phyloP scores from a whole-genome alignment of 2,888 invertebrate species.

The Alloplasta piceator region DNA sequence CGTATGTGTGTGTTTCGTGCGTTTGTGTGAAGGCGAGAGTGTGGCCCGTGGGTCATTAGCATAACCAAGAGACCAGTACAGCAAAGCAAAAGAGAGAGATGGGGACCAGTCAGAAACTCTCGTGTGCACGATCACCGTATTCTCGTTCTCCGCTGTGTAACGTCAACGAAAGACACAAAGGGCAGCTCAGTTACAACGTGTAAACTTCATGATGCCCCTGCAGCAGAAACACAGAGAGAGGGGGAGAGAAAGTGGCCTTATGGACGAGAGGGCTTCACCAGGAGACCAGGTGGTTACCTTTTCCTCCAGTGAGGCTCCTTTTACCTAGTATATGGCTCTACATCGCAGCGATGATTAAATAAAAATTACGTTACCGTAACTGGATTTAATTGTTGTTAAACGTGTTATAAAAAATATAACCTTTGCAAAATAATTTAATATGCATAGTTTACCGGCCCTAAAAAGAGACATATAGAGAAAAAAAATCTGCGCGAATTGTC shows the following conservation, averaged over 20 bases:
- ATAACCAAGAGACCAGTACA: slow-evolving; percentile 74
- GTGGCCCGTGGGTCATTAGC: slow-evolving; percentile 75
- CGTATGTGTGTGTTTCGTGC: neutral
- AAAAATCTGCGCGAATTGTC: no score
- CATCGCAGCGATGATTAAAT: slow-evolving; percentile 41
- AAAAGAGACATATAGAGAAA: no score
- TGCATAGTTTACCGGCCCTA: no score
- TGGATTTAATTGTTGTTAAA: no score
- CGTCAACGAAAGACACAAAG: slow-evolving; percentile 61
- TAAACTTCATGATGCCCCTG: slow-evolving; percentile 52
- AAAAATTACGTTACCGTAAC: slow-evolving; percentile 1
- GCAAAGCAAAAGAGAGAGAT: slow-evolving; percentile 44
- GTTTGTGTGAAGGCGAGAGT: slow-evolving; percentile 53
- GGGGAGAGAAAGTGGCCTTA: slow-evolving; percentile 37
- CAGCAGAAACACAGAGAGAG: slow-evolving; percentile 28
- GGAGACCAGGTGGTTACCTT: slow-evolving; percentile 66
- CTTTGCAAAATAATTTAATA: no score
- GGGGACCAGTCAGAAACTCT: slow-evolving; percentile 50
- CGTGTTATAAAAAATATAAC: no score
- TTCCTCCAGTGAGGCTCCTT: slow-evolving; percentile 43
- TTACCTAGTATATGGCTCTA: slow-evolving; percentile 52
- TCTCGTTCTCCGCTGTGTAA: slow-evolving; percentile 42
- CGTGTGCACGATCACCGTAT: slow-evolving; percentile 48
- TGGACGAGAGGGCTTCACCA: slow-evolving; percentile 49
- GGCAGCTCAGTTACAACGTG: slow-evolving; percentile 64